phyloP scores from a whole-genome alignment of 2,113 vertebrate genomes.

The Cavia aperea region DNA sequence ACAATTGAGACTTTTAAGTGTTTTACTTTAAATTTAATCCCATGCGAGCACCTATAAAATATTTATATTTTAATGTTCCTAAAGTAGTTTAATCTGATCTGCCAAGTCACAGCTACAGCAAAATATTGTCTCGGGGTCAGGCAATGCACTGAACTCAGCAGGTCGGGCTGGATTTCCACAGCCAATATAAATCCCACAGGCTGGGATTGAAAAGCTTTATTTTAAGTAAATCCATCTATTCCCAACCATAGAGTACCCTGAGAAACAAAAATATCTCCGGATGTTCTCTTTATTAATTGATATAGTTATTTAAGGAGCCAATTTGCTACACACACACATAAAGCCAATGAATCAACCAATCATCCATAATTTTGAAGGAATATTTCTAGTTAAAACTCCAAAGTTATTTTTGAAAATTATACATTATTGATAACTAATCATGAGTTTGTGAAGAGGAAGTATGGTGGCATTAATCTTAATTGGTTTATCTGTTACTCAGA shows the following conservation, averaged over 20 bases:
- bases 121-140: slow-evolving; percentile 61
- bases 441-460: slow-evolving; percentile 48
- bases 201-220: slow-evolving; percentile 41
- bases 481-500: slow-evolving; percentile 74
- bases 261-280: slow-evolving; percentile 49
- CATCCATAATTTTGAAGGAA: slow-evolving; percentile 24
- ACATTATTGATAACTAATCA: not conserved
- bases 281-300: slow-evolving; percentile 59
- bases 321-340: not conserved
- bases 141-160: slow-evolving; percentile 70
- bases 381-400: not conserved
- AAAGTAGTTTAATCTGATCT: slow-evolving; percentile 76
- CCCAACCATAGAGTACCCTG: slow-evolving; percentile 37
- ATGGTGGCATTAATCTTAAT: slow-evolving; percentile 66
- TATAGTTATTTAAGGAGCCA: slow-evolving; percentile 35
- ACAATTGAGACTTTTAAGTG: slow-evolving; percentile 57
- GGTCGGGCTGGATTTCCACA: slow-evolving; percentile 34
- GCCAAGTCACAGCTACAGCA: slow-evolving; percentile 67
- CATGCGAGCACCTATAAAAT: slow-evolving; percentile 74
- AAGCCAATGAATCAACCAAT: not conserved
- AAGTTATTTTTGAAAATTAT: slow-evolving; percentile 15
- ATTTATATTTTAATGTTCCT: slow-evolving; percentile 78
- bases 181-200: slow-evolving; percentile 53
- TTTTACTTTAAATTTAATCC: slow-evolving; percentile 71
- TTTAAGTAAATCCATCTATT: slow-evolving; percentile 43